phyloP scores from a whole-genome alignment of 2,888 invertebrate species.

The Thumatha senex region DNA sequence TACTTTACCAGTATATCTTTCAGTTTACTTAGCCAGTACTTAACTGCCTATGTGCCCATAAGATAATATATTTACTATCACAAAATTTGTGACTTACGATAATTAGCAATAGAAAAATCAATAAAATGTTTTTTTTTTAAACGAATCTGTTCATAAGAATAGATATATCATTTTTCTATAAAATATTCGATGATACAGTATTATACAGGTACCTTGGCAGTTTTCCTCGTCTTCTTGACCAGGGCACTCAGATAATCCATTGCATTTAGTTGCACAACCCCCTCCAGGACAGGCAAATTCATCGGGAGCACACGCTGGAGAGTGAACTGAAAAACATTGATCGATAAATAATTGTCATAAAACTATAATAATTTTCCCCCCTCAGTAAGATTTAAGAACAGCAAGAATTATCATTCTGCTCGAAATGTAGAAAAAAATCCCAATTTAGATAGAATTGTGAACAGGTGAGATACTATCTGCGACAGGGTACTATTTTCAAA shows the following conservation, averaged over 20 bases:
- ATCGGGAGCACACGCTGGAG: constrained; percentile 45
- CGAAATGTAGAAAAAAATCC: neutral
- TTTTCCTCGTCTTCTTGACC: constrained; percentile 85
- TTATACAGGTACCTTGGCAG: constrained; percentile 59
- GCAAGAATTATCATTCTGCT: constrained; percentile 16
- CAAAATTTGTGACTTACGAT: too few relatives aligned
- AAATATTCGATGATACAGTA: neutral
- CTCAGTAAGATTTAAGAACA: constrained; percentile 22
- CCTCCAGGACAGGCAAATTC: constrained; percentile 49
- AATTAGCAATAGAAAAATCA: too few relatives aligned
- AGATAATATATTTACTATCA: too few relatives aligned
- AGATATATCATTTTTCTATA: too few relatives aligned
- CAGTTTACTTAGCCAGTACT: too few relatives aligned
- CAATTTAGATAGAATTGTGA: neutral
- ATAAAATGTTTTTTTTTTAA: too few relatives aligned
- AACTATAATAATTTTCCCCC: neutral
- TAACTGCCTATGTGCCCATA: too few relatives aligned
- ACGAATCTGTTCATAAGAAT: too few relatives aligned
- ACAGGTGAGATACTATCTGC: too few relatives aligned
- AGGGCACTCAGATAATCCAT: constrained; percentile 78
- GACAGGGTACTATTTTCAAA: too few relatives aligned
- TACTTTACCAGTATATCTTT: too few relatives aligned
- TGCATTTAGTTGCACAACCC: constrained; percentile 62
- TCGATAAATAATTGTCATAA: neutral
- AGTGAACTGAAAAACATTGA: constrained; percentile 39